Evolutionary conservation across 2,113 vertebrate genomes (phyloP), one percentile per base, ranked within the genome.

Genomic region (Caranx melampygus): DNA sequence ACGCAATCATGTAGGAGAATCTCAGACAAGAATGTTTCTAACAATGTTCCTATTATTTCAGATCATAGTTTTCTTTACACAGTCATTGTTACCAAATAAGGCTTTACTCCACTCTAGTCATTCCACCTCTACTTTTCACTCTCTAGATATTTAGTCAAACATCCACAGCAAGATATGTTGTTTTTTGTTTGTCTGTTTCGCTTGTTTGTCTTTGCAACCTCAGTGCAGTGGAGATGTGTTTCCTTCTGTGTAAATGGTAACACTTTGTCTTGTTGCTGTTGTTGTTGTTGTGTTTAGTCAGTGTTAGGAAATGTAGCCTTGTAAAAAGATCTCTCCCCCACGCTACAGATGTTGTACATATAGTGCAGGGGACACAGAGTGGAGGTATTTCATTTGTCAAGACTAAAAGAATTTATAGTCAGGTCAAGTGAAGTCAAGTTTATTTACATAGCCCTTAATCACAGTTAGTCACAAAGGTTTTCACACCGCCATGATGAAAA

Each of bases 401-500:
- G 35, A 65, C 16, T 9, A 40, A 3, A 75, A 40, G 34, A 69
- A 59, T 71, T 78, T 73, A 64, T 34, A 37, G 70, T 70, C 6
- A 37, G 21, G 74, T 81, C 72, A 78, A 40, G 70, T 67, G 18
- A 35, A 67, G 34, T 40, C n/a, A 60, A 58, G 47, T 75, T 64
- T 59, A 31, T 72, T 77, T 75, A 49, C 52, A 42, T 65, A 60
- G 14, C 63, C 33, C 12, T 85, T 66, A 64, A 72, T 71, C 71
- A 68, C 20, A 68, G 15, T 75, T 59, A 58, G 7, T 77, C 37
- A 61, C 59, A 77, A 31, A 79, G 65, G 42, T 57, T 52, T 61
- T 58, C 51, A 71, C 64, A 72, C 10, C 52, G 31, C 52, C 13
- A 31, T 76, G 44, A 75, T 78, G 21, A 84, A 84, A 82, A 77